Evolutionary conservation across 2,888 invertebrate species (phyloP), one percentile per base, ranked within the genome.

Genomic region (Sinotaia quadrata): DNA sequence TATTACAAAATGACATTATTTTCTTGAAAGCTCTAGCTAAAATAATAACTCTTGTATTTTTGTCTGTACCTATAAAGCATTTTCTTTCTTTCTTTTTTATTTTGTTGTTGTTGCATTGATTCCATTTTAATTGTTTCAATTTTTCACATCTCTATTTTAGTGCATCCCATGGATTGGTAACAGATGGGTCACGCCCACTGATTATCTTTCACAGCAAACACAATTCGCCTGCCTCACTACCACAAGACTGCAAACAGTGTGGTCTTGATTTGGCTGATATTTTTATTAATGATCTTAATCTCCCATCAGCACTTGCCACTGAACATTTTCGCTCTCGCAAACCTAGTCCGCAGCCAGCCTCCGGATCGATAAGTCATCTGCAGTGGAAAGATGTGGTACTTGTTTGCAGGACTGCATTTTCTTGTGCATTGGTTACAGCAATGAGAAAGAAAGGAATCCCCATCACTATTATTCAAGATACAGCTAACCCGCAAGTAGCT

Each of bases 181-280:
- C 69, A n/a, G 68, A 72, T 41, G 72, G 68, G 12, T 56, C 72
- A 2, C 49, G 62, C 15, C 72, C 72, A 2, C 36, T 33, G 34
- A 56, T 72, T 37, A 69, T 69, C 61, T 62, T 67, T 59, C 72
- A 72, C 56, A n/a, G 49, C 27, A 24, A n/a, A 12, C 72, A 72
- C 51, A n/a, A n/a, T 1, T 15, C 44, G 27, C 0, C 47, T 7
- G 44, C 49, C 44, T 44, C 15, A 31, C 33, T 56, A n/a, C 72
- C 72, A 27, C 21, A 33, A n/a, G 41, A 67, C 29, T 72, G 72
- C 41, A 7, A 3, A 4, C n/a, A 49, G 15, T 72, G 72, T 34
- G 72, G 56, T 4, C 24, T 41, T 18, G 62, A 62, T 2, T 37
- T 72, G 21, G 58, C 44, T 5, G 61, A 58, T 24, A 41, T 62